These are phyloP conservation scores for Odontamblyopus rebecca DNA, from an alignment of 2,797 vertebrate genomes.

Conservation along the genomic window DNA sequence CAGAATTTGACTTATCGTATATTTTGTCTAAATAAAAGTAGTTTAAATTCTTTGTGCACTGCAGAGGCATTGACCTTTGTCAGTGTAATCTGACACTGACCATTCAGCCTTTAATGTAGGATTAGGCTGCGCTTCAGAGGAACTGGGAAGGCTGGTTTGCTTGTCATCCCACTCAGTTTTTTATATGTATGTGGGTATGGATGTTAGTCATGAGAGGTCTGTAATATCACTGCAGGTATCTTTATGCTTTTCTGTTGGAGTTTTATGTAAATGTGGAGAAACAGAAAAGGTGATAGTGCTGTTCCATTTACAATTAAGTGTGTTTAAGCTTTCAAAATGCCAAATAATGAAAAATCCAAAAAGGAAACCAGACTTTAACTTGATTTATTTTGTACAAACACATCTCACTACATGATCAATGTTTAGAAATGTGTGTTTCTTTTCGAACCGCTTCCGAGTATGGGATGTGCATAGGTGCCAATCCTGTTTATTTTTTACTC, in stretches of 20 bases:
- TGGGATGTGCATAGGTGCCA: constrained; percentile 94
- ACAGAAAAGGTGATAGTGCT: constrained; percentile 74
- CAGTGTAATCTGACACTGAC: constrained; percentile 41
- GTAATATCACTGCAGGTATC: not conserved
- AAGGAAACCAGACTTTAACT: constrained; percentile 54
- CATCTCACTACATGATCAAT: constrained; percentile 92
- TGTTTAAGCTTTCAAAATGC: too few species aligned
- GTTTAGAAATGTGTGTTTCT: constrained; percentile 83
- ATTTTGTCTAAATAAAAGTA: constrained; percentile 46
- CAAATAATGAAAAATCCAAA: constrained; percentile 82
- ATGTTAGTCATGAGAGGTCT: not conserved
- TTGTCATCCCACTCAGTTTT: constrained; percentile 13
- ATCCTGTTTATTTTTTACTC: constrained; percentile 67
- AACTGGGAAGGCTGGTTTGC: constrained; percentile 15
- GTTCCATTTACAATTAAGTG: constrained; percentile 69
- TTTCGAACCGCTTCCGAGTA: constrained; percentile 92
- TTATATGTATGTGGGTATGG: not conserved
- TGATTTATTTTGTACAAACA: constrained; percentile 87
- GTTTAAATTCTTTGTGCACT: constrained; percentile 30
- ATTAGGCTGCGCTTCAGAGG: constrained; percentile 38
- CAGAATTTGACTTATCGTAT: constrained; percentile 17
- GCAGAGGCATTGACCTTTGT: constrained; percentile 17
- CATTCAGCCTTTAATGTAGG: constrained; percentile 50
- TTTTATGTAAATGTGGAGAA: constrained; percentile 77
- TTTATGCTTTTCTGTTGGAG: not conserved